Conservation (phyloP, 1,140 invertebrate genomes). For the Papilio aristodemus region DNA sequence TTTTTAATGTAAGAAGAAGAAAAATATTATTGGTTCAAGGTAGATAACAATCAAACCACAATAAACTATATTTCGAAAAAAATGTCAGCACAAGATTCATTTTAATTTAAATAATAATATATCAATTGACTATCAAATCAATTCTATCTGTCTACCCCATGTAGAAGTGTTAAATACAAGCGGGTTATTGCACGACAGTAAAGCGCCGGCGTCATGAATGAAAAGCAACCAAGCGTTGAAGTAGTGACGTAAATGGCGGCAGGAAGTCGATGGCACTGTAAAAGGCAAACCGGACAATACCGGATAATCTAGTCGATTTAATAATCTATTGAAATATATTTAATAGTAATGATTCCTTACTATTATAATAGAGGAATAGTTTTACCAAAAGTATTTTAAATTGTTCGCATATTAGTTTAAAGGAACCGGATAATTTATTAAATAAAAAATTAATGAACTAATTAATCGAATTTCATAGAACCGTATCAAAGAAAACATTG, state of each 20-base stretch:
- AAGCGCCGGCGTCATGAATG: conserved; percentile 11
- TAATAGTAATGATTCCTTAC: neutral
- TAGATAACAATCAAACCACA: no score
- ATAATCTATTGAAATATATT: neutral
- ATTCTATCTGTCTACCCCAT: neutral
- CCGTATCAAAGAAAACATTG: no score
- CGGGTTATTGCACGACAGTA: conserved; percentile 3
- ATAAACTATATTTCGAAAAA: no score
- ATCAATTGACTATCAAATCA: neutral
- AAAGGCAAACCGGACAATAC: neutral
- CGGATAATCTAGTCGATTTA: conserved; percentile 17
- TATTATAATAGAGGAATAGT: neutral
- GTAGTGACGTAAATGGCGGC: neutral
- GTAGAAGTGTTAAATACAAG: neutral
- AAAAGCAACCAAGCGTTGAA: neutral
- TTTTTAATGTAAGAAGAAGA: no score
- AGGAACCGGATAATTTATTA: no score
- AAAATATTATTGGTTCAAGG: no score
- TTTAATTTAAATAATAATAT: no score
- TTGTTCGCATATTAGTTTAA: no score
- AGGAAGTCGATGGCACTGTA: conserved; percentile 4
- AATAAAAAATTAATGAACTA: no score
- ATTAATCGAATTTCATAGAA: no score
- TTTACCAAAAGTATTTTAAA: neutral
- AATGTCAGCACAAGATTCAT: no score